Percentiles rank a stretch among this genome's conserved stretches.
Evolutionary conservation across 2,888 invertebrate genomes (phyloP).

Genomic region (Ophioninae sp.): DNA sequence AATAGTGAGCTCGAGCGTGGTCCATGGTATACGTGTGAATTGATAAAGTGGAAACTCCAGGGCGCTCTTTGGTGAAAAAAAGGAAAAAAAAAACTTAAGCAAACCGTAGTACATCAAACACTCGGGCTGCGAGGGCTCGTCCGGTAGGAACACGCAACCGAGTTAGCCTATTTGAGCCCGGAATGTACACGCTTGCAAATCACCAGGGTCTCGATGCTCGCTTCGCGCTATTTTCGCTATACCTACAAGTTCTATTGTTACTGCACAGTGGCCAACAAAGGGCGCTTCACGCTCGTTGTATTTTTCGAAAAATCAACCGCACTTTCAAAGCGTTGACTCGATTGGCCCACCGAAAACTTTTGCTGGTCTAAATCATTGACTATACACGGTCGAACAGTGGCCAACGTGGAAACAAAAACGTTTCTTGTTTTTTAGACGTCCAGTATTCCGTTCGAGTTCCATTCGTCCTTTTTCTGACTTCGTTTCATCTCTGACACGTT

Average conservation of each 20-base stretch:
- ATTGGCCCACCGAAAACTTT: neutral
- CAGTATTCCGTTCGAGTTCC: neutral
- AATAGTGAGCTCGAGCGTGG: conserved; percentile 21
- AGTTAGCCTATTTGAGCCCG: conserved; percentile 4
- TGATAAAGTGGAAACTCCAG: neutral
- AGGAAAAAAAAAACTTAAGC: conserved; percentile 20
- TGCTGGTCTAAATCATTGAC: neutral
- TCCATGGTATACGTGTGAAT: neutral
- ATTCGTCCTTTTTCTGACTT: neutral
- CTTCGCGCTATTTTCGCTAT: neutral
- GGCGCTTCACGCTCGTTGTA: neutral
- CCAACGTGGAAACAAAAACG: neutral
- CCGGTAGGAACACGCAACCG: conserved; percentile 3
- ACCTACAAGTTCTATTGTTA: conserved; percentile 3
- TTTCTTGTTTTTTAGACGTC: neutral
- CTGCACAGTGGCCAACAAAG: neutral
- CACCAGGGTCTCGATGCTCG: neutral
- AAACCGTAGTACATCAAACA: conserved; percentile 13
- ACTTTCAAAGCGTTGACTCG: conserved; percentile 31
- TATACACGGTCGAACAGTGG: neutral
- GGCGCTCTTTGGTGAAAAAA: neutral
- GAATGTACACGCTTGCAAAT: conserved; percentile 9
- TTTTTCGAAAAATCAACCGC: conserved; percentile 50
- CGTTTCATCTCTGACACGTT: neutral
- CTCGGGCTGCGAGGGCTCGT: neutral